Evolutionary conservation across 2,113 vertebrate species (phyloP).

Genomic region (Haplochromis vanheusdeni): DNA sequence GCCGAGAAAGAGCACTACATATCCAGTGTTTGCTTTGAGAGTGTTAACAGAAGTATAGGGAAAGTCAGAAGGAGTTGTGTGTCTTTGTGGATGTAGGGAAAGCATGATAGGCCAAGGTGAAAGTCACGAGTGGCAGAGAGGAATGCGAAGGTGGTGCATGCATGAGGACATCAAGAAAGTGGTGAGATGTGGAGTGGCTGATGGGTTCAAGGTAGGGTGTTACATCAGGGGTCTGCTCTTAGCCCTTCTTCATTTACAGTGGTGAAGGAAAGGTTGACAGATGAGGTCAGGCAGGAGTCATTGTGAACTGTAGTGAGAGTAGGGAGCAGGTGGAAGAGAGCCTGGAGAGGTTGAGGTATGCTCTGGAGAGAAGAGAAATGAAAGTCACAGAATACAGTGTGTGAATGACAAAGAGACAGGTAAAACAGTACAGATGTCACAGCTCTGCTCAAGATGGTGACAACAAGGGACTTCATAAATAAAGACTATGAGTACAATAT

Average conservation of each 20-base stretch:
- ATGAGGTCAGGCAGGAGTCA: not conserved
- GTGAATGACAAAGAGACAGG: not conserved
- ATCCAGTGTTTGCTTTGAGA: not conserved
- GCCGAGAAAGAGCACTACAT: not conserved
- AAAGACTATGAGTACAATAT: not conserved
- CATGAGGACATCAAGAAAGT: not conserved
- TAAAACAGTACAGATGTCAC: not conserved
- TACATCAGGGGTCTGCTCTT: not conserved
- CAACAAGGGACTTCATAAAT: not conserved
- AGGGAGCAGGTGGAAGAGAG: not conserved
- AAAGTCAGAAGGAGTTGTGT: not conserved
- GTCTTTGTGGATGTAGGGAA: not conserved
- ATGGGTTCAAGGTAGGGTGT: not conserved
- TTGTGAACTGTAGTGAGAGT: not conserved
- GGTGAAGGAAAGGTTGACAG: not conserved
- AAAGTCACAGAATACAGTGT: not conserved
- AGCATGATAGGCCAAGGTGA: not conserved
- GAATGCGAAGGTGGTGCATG: not conserved
- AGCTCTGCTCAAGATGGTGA: accelerated
- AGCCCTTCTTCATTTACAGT: not conserved
- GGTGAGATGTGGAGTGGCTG: not conserved
- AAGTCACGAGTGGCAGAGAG: not conserved
- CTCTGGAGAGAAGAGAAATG: not conserved
- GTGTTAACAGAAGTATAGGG: not conserved
- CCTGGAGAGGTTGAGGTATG: not conserved